phyloP scores from a whole-genome alignment of 2,113 vertebrate species.

The Ceratotherium simum region DNA sequence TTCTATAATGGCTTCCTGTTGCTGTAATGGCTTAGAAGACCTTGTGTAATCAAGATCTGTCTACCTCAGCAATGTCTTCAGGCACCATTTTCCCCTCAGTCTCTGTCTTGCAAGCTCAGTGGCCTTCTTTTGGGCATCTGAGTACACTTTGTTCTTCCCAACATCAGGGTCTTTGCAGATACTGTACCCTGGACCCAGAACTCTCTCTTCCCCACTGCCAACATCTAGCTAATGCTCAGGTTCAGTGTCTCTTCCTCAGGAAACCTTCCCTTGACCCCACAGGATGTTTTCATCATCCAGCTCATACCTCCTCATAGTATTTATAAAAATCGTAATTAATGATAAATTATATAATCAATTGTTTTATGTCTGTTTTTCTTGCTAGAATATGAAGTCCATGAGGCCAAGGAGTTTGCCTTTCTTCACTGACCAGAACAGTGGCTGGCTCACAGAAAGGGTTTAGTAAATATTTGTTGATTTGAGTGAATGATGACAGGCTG shows the following conservation, averaged over 20 bases:
- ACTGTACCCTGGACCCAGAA: not conserved
- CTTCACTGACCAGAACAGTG: not conserved
- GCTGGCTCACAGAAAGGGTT: not conserved
- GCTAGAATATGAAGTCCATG: not conserved
- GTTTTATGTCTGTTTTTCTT: not conserved
- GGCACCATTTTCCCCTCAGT: not conserved
- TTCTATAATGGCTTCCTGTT: not conserved
- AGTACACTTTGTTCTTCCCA: not conserved
- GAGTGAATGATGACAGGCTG: not conserved
- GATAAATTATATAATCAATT: not conserved
- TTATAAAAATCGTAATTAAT: not conserved
- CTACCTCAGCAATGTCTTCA: not conserved
- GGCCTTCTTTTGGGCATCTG: not conserved
- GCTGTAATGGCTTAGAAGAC: not conserved
- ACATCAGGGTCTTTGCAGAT: not conserved
- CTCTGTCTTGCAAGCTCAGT: not conserved
- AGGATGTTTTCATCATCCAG: not conserved
- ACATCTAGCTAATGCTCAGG: not conserved
- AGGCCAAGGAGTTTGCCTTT: not conserved
- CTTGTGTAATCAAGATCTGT: not conserved
- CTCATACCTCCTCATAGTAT: not conserved
- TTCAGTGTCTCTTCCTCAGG: not conserved
- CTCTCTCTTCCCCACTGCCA: not conserved
- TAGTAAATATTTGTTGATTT: not conserved
- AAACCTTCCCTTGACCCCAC: not conserved